Evolutionary conservation across 2,888 invertebrate species (phyloP), one percentile per base, ranked within the genome.

Genomic region (Melieria crassipennis): DNA sequence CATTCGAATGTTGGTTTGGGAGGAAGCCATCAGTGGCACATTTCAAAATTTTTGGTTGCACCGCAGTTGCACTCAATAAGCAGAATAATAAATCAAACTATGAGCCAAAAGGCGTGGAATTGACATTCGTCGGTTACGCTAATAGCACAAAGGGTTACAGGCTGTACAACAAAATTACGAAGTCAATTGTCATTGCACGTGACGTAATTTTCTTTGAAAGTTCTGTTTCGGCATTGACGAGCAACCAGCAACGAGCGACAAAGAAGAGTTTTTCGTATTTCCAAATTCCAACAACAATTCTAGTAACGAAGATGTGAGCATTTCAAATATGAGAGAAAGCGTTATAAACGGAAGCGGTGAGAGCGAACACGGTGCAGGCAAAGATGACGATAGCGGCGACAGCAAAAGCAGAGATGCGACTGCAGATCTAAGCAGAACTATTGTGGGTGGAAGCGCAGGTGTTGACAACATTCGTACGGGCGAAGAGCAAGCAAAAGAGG

Each of bases 151-250:
- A 75, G 57, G 76, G 69, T 5, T 75, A 76, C 57, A 70, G 75
- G 46, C 48, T 76, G 55, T 67, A 75, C 52, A 67, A 66, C 58
- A 45, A 65, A 57, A 10, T 60, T 13, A 75, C 57, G 66, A 57
- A 66, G 65, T 75, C 75, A 55, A 46, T 72, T 5, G 68, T 42
- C 71, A 62, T 70, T 75, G 16, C 73, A 30, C 69, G 70, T 56
- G 73, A 74, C 68, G 74, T 75, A 10, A 75, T 64, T 47, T 75
- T 75, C 71, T 75, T 75, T 73, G 67, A 76, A 61, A 63, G 58
- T 52, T 43, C 11, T 3, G n/a, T n/a, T n/a, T n/a, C n/a, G n/a
- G n/a, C n/a, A n/a, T n/a, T n/a, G n/a, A n/a, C n/a, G n/a, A n/a
- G n/a, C n/a, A n/a, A n/a, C n/a, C n/a, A n/a, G n/a, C n/a, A n/a